Base-by-base conservation (phyloP, 2,888 invertebrate genomes). In the Zootermopsis nevadensis region DNA sequence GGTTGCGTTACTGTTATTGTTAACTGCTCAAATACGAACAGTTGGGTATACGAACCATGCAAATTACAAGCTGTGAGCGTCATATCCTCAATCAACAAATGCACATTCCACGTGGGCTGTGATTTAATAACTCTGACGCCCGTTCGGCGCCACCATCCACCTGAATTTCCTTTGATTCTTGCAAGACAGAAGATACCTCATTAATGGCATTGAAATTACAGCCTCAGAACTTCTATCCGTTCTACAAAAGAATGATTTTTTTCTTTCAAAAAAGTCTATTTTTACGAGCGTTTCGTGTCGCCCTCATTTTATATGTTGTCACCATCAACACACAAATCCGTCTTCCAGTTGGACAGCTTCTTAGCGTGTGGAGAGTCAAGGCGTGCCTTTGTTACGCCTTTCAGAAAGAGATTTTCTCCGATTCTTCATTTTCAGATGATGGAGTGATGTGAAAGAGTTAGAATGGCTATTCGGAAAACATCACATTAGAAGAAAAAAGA, bases 301-400 rank as follows among this genome's bases (percentile, higher is more conserved):
- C 38, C 38, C 74, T 74, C 74, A 74, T 74, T 74, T 69, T 74
- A 74, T 74, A 38, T 74, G 19, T 38, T 74, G 74, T 38, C 74
- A 10, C 74, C 74, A 74, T 74, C 74, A 74, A 38, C 74, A 74
- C n/a, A 74, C 74, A 66, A 27, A 79, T 79, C 60, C 60, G 60
- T 79, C 79, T 79, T 66, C 79, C 38, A 60, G 35, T 79, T 79
- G 66, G 79, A 79, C 79, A 79, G 79, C 79, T 35, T 12, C 35
- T 60, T 30, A 66, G 60, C 66, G 79, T 42, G 74, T 4, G 33
- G 38, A 7, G 74, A 7, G 74, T 24, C 74, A 74, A 24, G 74
- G 33, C 31, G n/a, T 74, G 31, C 74, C n/a, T 72, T 74, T 74
- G 74, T 74, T 42, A 74, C 74, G 12, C 24, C 8, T 24, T 19